Evolutionary conservation across 2,797 vertebrate species (phyloP), one percentile per base, ranked within the genome.

Genomic region (Chelonia mydas): DNA sequence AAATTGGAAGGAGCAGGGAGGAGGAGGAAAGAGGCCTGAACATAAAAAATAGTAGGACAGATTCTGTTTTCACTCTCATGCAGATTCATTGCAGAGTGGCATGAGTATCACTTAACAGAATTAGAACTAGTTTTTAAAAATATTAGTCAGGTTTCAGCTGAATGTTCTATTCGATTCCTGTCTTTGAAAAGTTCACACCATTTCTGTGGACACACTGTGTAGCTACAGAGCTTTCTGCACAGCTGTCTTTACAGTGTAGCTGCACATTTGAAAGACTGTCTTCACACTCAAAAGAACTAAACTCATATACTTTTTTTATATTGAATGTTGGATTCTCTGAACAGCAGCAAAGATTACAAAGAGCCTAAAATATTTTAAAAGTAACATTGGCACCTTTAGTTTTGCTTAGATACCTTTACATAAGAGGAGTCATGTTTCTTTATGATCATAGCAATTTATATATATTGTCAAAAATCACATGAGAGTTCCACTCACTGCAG

Each of bases 361-460:
- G 55, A 57, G 11, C 55, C 55, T 57, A 28, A 57, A 57, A 28
- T 28, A 57, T 57, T 57, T 57, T 94, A 84, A 87, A 85, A 45
- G 81, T 78, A 31, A 65, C 84, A 76, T 65, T 80, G 89, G 45
- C 82, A 59, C 61, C 79, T 92, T 1, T 33, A 86, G 85, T 57
- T 57, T 57, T 57, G 27, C 25, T 57, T 57, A 27, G 27, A 78
- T 83, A 59, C 84, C 59, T 94, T 50, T 47, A 68, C 74, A 23
- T 37, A 72, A 83, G 79, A 95, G 89, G 95, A 76, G 3, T 51
- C 86, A 81, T 54, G 33, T 94, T 87, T 57, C 84, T 50, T 55
- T 88, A 82, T 68, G 33, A 84, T 17, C 17, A 79, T 78, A 59
- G 21, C 57, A 80, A 53, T 55, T 55, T 82, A 86, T 61, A 50